Evolutionary conservation across 2,113 vertebrate species (phyloP).

Genomic region (Heterotilapia buettikoferi): DNA sequence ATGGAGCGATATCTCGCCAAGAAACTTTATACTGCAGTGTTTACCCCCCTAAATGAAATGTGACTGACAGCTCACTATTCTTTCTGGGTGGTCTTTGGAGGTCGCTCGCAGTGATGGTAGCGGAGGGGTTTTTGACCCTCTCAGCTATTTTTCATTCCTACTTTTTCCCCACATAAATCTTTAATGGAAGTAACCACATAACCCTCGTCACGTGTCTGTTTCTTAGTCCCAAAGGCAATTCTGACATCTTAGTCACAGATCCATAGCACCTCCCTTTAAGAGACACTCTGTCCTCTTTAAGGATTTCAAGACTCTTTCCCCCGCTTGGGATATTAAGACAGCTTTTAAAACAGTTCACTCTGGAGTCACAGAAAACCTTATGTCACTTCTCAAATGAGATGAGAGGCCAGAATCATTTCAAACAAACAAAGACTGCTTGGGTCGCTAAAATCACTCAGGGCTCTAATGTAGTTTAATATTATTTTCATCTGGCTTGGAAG

Average conservation of each 20-base stretch:
- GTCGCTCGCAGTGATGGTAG: not conserved
- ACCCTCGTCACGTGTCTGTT: conserved; percentile 18
- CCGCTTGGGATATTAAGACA: not conserved
- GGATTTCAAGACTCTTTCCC: not conserved
- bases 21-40: conserved; percentile 35
- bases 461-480: not conserved
- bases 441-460: not conserved
- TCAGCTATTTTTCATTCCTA: conserved; percentile 34
- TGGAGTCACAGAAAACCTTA: not conserved
- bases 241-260: conserved; percentile 5
- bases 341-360: not conserved
- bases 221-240: conserved; percentile 1
- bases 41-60: conserved; percentile 34
- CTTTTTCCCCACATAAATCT: conserved; percentile 10
- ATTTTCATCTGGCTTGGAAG: not conserved
- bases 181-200: conserved; percentile 38
- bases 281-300: conserved; percentile 12
- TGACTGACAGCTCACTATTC: conserved; percentile 62
- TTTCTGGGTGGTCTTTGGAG: conserved; percentile 67
- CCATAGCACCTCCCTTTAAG: conserved; percentile 1
- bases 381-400: not conserved
- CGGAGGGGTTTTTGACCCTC: not conserved
- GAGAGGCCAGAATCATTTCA: not conserved
- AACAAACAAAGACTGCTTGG: not conserved
- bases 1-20: not conserved